These are phyloP conservation scores for Drosophila borborema DNA, from an alignment of 2,888 invertebrate species.

Conservation along the genomic window DNA sequence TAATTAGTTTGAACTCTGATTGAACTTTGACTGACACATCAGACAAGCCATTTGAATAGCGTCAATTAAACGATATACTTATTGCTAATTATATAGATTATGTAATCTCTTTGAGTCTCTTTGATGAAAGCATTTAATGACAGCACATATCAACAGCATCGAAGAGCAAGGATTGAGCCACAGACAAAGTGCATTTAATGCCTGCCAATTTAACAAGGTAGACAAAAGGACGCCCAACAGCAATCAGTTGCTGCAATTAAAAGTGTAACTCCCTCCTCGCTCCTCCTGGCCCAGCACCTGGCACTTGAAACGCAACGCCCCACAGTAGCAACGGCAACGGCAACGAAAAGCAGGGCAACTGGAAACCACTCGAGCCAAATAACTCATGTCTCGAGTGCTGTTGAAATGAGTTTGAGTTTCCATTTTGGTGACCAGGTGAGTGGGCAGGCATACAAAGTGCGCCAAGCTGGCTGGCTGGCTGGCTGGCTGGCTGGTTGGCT, in stretches of 20 bases:
- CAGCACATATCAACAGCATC: not conserved
- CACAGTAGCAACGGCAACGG: conserved; percentile 50
- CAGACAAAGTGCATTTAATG: conserved; percentile 49
- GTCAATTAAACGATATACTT: not conserved
- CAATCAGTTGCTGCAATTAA: conserved; percentile 51
- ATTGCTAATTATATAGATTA: conserved; percentile 48
- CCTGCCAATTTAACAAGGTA: conserved; percentile 44
- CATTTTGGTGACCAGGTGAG: conserved; percentile 40
- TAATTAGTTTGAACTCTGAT: not conserved
- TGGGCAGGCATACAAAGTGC: conserved; percentile 35
- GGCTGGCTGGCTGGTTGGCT: not conserved
- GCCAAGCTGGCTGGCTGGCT: conserved; percentile 4
- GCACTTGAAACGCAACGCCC: conserved; percentile 23
- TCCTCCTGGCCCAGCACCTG: no score
- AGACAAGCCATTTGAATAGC: not conserved
- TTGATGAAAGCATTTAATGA: conserved; percentile 23
- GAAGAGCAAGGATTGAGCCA: conserved; percentile 5
- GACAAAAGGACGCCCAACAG: conserved; percentile 43
- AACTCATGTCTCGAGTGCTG: conserved; percentile 79
- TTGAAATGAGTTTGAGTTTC: conserved; percentile 77
- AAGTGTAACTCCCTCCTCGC: conserved; percentile 20
- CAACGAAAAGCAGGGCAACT: conserved; percentile 42
- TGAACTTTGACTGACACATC: not conserved
- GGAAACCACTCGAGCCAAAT: conserved; percentile 69
- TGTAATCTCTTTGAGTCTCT: conserved; percentile 8